phyloP scores from a whole-genome alignment of 2,113 vertebrate species.

The Strix uralensis region DNA sequence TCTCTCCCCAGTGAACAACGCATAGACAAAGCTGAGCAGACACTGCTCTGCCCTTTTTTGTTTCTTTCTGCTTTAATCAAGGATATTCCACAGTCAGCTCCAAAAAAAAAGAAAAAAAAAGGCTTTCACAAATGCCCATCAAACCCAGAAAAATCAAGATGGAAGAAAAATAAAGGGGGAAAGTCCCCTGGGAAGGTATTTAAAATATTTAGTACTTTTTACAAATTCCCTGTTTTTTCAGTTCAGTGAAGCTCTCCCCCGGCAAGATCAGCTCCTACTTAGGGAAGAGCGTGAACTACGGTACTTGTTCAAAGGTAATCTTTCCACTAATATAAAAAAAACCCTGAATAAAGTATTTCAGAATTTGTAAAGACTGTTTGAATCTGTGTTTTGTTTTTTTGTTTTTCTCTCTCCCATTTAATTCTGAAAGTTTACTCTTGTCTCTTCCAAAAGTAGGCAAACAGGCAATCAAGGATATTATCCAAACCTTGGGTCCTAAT shows the following conservation, averaged over 20 bases:
- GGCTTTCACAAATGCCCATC: background rate
- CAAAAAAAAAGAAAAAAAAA: background rate
- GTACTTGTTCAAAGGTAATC: background rate
- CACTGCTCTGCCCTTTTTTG: background rate
- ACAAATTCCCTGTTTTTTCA: background rate
- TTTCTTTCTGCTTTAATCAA: slow-evolving; percentile 8
- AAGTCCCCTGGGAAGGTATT: background rate
- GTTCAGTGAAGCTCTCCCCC: background rate
- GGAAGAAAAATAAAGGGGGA: background rate
- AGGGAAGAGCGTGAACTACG: background rate
- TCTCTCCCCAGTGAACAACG: background rate
- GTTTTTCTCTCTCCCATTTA: background rate
- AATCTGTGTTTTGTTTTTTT: background rate
- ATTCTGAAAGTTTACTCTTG: background rate
- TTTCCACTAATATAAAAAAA: background rate
- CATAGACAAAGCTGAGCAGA: background rate
- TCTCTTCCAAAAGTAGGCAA: background rate
- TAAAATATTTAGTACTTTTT: background rate
- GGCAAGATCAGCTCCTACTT: background rate
- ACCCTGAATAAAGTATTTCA: background rate
- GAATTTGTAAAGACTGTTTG: background rate
- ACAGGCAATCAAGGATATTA: background rate
- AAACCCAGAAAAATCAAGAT: background rate
- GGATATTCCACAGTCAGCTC: background rate
- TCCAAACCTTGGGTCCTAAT: background rate